These are phyloP conservation scores for Agriopis marginaria DNA, from an alignment of 2,888 invertebrate genomes.

Conservation along the genomic window DNA sequence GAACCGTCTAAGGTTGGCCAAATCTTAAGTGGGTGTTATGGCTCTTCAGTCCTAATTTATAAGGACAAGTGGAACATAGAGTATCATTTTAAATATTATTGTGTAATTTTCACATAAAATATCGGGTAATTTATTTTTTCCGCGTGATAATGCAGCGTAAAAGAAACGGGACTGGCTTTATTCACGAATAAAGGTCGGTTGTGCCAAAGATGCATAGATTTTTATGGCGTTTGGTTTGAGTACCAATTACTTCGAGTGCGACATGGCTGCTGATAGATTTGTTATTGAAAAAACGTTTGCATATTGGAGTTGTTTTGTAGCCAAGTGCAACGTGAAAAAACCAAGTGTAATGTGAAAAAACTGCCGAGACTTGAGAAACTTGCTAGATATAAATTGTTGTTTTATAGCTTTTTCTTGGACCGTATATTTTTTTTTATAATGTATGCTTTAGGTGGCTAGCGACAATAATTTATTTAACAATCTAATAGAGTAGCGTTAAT, in stretches of 20 bases:
- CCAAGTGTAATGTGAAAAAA: background rate
- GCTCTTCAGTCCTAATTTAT: slow-evolving; percentile 27
- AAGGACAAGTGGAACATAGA: background rate
- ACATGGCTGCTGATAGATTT: slow-evolving; percentile 39
- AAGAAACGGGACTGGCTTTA: background rate
- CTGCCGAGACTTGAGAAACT: too few relatives aligned
- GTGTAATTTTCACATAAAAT: background rate
- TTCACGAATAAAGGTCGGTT: slow-evolving; percentile 6
- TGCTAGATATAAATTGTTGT: too few relatives aligned
- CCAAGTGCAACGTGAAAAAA: background rate
- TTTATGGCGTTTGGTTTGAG: slow-evolving; percentile 26
- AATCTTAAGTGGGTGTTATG: slow-evolving; percentile 30
- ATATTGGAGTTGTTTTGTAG: background rate
- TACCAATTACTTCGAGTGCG: slow-evolving; percentile 56
- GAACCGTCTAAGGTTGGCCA: slow-evolving; percentile 27
- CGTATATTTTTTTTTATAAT: too few relatives aligned
- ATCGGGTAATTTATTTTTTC: background rate
- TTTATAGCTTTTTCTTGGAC: too few relatives aligned
- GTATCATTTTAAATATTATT: slow-evolving; percentile 1
- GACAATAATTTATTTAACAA: too few relatives aligned
- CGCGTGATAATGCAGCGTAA: background rate
- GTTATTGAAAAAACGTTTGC: slow-evolving; percentile 16
- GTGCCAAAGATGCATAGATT: slow-evolving; percentile 15
- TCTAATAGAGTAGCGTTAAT: too few relatives aligned
- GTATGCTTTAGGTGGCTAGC: too few relatives aligned